Evolutionary conservation across 2,888 invertebrate species (phyloP).

Genomic region (Eumacrocentrus americanus): DNA sequence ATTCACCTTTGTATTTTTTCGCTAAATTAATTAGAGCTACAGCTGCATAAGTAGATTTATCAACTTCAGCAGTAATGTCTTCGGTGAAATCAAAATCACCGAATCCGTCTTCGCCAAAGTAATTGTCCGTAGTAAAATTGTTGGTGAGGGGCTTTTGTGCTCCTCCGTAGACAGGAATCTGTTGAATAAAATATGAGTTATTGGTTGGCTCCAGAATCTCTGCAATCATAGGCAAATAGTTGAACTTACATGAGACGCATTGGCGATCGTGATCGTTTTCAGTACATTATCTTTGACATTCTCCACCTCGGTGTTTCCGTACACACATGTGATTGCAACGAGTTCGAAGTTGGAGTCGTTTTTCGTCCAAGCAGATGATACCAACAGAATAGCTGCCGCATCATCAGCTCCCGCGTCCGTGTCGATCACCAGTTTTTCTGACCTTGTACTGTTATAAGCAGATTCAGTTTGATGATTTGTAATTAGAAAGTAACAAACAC

Average conservation of each 20-base stretch:
- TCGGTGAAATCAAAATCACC: constrained; percentile 61
- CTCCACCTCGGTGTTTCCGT: constrained; percentile 64
- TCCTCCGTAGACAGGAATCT: constrained; percentile 65
- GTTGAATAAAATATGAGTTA: too few relatives aligned
- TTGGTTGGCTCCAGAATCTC: too few relatives aligned
- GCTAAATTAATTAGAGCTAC: constrained; percentile 59
- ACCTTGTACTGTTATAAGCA: constrained; percentile 1
- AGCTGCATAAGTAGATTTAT: constrained; percentile 60
- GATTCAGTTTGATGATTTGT: not conserved
- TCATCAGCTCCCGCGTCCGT: constrained; percentile 64
- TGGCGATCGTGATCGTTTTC: constrained; percentile 59
- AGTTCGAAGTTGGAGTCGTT: constrained; percentile 53
- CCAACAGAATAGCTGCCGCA: constrained; percentile 61
- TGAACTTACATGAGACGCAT: constrained; percentile 54
- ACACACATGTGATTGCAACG: constrained; percentile 65
- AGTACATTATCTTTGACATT: constrained; percentile 64
- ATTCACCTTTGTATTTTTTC: constrained; percentile 49
- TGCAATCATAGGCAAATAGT: not conserved
- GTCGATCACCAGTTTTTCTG: constrained; percentile 59
- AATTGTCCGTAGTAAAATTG: constrained; percentile 42
- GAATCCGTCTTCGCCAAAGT: constrained; percentile 63
- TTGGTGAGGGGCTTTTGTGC: constrained; percentile 51
- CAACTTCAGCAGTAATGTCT: constrained; percentile 47
- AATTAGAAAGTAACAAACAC: not conserved
- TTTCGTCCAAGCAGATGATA: constrained; percentile 43